phyloP scores from a whole-genome alignment of 2,113 vertebrate genomes.

The Bos taurus region DNA sequence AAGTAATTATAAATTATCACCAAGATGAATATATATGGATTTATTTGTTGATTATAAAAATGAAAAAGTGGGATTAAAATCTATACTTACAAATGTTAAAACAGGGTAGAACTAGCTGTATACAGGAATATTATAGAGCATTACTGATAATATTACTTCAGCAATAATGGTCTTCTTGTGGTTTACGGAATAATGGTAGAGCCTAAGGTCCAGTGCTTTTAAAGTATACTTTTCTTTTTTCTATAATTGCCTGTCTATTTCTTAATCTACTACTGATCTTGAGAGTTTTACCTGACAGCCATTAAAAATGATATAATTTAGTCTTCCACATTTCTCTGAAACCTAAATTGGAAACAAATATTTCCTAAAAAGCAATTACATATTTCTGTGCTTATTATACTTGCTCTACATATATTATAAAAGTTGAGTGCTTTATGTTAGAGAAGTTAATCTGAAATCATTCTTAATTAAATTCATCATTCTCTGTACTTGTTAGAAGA shows the following conservation, averaged over 20 bases:
- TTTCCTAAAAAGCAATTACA: slow-evolving; percentile 53
- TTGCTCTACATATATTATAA: neutral
- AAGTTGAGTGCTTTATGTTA: slow-evolving; percentile 43
- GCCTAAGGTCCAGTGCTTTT: slow-evolving; percentile 23
- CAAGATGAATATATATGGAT: neutral
- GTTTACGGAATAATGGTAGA: neutral
- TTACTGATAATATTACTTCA: slow-evolving; percentile 4
- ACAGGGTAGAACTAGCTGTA: neutral
- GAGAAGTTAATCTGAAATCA: slow-evolving; percentile 17
- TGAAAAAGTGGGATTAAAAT: neutral
- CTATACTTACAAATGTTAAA: neutral
- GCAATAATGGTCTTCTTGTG: neutral
- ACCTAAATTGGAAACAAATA: slow-evolving; percentile 49
- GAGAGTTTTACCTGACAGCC: neutral
- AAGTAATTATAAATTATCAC: slow-evolving; percentile 1
- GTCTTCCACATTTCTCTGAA: neutral
- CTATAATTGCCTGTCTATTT: neutral
- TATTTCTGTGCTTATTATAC: slow-evolving; percentile 11
- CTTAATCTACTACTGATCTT: neutral
- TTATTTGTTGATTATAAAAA: slow-evolving; percentile 18
- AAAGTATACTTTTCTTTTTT: slow-evolving; percentile 47
- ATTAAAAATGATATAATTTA: slow-evolving; percentile 47
- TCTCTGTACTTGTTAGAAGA: slow-evolving; percentile 12
- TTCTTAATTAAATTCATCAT: neutral
- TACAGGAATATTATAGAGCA: neutral